These are phyloP conservation scores for Coboldia fuscipes DNA, from an alignment of 1,140 invertebrate genomes.

Conservation along the genomic window DNA sequence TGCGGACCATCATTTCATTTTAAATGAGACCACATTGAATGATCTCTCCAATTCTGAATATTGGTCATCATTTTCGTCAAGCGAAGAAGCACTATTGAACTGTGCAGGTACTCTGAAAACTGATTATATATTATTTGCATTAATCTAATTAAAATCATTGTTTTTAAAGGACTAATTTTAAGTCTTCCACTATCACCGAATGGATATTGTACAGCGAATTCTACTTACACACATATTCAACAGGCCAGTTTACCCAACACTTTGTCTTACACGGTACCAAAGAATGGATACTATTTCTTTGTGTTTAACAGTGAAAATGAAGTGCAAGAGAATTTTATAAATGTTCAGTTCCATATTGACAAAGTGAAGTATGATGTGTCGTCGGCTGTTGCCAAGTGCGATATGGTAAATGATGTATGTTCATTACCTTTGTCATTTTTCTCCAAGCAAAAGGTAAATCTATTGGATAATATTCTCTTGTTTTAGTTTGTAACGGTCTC, in stretches of 20 bases:
- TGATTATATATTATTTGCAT: not conserved
- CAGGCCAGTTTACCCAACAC: conserved; percentile 32
- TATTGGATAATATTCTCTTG: not conserved
- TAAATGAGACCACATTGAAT: conserved; percentile 36
- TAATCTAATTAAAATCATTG: not conserved
- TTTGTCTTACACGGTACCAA: conserved; percentile 41
- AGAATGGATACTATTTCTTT: conserved; percentile 60
- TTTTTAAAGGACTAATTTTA: conserved; percentile 26
- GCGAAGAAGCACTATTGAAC: conserved; percentile 47
- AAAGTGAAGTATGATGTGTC: conserved; percentile 45
- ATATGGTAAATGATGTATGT: conserved; percentile 37
- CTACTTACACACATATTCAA: conserved; percentile 20
- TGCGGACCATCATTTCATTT: conserved; percentile 31
- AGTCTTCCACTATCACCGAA: conserved; percentile 45
- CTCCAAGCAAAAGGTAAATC: conserved; percentile 35
- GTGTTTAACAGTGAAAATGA: conserved; percentile 66
- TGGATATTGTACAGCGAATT: conserved; percentile 23
- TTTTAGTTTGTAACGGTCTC: not conserved
- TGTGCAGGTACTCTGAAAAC: conserved; percentile 29
- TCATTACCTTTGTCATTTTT: conserved; percentile 41
- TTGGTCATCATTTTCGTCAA: conserved; percentile 57
- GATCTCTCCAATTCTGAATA: conserved; percentile 52
- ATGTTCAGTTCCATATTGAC: conserved; percentile 40
- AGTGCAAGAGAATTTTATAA: conserved; percentile 40
- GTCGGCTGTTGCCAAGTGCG: conserved; percentile 27